phyloP scores from a whole-genome alignment of 1,140 invertebrate genomes.

The Ips nitidus region DNA sequence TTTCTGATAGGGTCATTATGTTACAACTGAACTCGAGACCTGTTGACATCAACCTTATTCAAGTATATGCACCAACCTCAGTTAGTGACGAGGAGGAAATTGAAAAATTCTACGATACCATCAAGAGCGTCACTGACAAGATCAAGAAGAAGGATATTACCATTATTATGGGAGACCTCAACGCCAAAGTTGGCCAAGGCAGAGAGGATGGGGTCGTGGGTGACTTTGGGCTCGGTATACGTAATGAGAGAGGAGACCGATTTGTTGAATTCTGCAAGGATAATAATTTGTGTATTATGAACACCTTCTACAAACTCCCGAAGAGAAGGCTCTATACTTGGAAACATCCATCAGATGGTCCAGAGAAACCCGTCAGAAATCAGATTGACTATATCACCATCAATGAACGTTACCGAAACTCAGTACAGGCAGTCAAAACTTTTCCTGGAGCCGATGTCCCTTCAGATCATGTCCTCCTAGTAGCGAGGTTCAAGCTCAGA shows the following conservation, averaged over 20 bases:
- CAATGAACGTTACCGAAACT: constrained; percentile 44
- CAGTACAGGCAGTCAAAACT: constrained; percentile 43
- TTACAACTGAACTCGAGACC: constrained; percentile 32
- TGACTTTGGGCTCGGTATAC: constrained; percentile 40
- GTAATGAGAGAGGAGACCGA: constrained; percentile 48
- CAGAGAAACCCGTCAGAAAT: constrained; percentile 44
- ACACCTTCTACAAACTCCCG: constrained; percentile 48
- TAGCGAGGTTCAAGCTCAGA: constrained; percentile 7
- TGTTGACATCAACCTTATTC: constrained; percentile 44
- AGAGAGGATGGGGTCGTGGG: constrained; percentile 21
- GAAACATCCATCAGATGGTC: constrained; percentile 46
- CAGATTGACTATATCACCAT: constrained; percentile 50
- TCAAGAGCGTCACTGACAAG: constrained; percentile 22
- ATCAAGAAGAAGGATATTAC: constrained; percentile 38
- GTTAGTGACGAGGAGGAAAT: constrained; percentile 36
- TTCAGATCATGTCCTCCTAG: constrained; percentile 46
- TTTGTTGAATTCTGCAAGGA: constrained; percentile 48
- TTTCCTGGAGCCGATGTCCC: constrained; percentile 39
- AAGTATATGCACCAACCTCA: constrained; percentile 44
- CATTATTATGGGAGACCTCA: constrained; percentile 41
- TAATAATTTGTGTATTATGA: constrained; percentile 43
- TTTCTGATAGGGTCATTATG: constrained; percentile 35
- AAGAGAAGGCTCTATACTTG: constrained; percentile 48
- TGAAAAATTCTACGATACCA: constrained; percentile 39
- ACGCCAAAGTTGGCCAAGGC: no score